A percentile compares a stretch with the other conserved stretches of the same genome.
Evolutionary conservation across 2,888 invertebrate species (phyloP).

Genomic region (Zhengitettix transpicula): DNA sequence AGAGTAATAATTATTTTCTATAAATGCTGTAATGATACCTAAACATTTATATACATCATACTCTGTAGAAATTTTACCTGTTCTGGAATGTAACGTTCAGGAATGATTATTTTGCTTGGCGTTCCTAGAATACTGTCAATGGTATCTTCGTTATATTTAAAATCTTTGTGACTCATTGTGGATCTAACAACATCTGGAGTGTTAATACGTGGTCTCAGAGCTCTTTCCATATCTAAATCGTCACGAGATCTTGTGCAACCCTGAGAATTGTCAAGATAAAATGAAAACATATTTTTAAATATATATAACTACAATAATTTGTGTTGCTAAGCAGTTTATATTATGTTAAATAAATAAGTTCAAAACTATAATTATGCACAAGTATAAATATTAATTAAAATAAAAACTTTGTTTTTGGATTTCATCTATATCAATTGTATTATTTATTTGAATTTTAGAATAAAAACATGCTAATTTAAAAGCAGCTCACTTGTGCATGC

Average conservation of each 20-base stretch:
- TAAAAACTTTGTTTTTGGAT: too few species aligned
- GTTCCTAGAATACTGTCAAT: slow-evolving; percentile 75
- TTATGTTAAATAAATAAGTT: too few species aligned
- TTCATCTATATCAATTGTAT: too few species aligned
- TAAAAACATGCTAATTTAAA: too few species aligned
- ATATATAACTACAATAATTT: background rate
- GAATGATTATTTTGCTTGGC: slow-evolving; percentile 80
- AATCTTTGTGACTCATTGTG: slow-evolving; percentile 43
- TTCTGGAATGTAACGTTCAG: slow-evolving; percentile 83
- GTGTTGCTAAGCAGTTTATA: too few species aligned
- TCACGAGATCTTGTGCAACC: slow-evolving; percentile 49
- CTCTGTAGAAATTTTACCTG: slow-evolving; percentile 32
- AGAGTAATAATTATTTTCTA: background rate
- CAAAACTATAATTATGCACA: too few species aligned
- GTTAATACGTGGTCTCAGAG: slow-evolving; percentile 53
- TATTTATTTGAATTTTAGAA: too few species aligned
- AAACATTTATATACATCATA: too few species aligned
- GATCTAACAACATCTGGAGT: slow-evolving; percentile 73
- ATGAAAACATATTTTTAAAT: slow-evolving; percentile 6
- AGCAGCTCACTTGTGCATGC: too few species aligned
- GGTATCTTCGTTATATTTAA: slow-evolving; percentile 58
- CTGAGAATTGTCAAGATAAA: slow-evolving; percentile 17
- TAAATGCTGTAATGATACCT: background rate
- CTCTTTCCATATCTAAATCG: slow-evolving; percentile 76
- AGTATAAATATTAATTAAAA: too few species aligned